A percentile compares a stretch with the other conserved stretches of the same genome.
phyloP scores from a whole-genome alignment of 2,797 vertebrate species.

The Etheostoma perlongum region DNA sequence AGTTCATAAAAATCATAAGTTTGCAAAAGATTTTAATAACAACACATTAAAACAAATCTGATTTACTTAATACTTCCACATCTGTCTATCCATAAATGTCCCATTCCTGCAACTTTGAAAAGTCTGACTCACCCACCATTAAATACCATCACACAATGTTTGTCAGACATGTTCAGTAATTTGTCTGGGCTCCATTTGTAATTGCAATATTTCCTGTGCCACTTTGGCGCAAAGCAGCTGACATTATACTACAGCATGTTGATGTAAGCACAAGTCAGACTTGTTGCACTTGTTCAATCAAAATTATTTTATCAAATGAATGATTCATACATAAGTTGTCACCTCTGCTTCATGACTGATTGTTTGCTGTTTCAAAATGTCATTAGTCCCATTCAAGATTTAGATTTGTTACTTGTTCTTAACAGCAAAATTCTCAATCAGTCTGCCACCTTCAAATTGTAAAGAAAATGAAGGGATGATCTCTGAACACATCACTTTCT shows the following conservation, averaged over 20 bases:
- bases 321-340: constrained; percentile 1
- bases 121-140: constrained; percentile 30
- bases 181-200: constrained; percentile 45
- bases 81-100: constrained; percentile 10
- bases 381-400: background rate
- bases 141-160: constrained; percentile 26
- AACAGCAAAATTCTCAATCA: background rate
- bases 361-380: background rate
- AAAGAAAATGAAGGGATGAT: background rate
- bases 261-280: constrained; percentile 11
- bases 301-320: constrained; percentile 2
- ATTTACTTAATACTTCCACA: constrained; percentile 10
- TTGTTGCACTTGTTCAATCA: background rate
- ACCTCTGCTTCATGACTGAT: background rate
- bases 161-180: constrained; percentile 41
- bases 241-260: constrained; percentile 13
- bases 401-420: background rate
- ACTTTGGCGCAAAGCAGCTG: constrained; percentile 19
- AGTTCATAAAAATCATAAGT: background rate
- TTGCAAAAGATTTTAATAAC: background rate
- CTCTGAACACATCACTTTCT: constrained; percentile 6
- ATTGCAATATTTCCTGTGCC: constrained; percentile 39
- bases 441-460: background rate
- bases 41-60: background rate
- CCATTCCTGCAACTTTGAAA: constrained; percentile 23